Evolutionary conservation across 2,113 vertebrate genomes (phyloP), one percentile per base, ranked within the genome.

Genomic region (Hypocryptadius cinnamomeus): DNA sequence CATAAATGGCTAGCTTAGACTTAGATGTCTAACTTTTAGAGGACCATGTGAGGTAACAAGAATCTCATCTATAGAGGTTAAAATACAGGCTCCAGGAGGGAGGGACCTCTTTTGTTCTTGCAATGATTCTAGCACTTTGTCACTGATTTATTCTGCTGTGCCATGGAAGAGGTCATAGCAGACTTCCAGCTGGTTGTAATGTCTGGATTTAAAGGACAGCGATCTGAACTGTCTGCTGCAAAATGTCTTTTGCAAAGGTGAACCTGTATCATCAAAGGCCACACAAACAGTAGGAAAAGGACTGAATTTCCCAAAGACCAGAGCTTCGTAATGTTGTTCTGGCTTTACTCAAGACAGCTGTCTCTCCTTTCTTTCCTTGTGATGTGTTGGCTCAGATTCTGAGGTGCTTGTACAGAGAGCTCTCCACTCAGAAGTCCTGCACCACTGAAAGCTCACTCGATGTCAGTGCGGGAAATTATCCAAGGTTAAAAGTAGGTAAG

Each of bases 121-220:
- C 51, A 66, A 40, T 79, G 50, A 87, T 91, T 82, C 54, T 69
- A 91, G 28, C 53, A 25, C 37, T 85, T 74, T 89, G 73, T 56
- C 85, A 90, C 90, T 87, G 89, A 96, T 93, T 85, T 87, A 85
- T 94, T 93, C 73, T 70, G 24, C 66, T 85, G 24, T 89, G 71
- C 54, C 54, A 35, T 89, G 42, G 78, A 92, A 93, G 91, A 85
- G 74, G 89, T 96, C 89, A 94, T 33, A 64, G 63, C 76, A 76
- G 91, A 87, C 54, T 85, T 95, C 91, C 91, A 94, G 81, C 78
- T 95, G 89, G 47, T 79, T 93, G 68, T 83, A 91, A 85, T 93
- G 89, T 95, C 81, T 91, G 82, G 79, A 79, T 92, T 92, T 95
- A 93, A 94, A 92, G 87, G 82, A 89, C 63, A 92, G 44, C 0